phyloP scores from a whole-genome alignment of 2,113 vertebrate species.

The Equus quagga region DNA sequence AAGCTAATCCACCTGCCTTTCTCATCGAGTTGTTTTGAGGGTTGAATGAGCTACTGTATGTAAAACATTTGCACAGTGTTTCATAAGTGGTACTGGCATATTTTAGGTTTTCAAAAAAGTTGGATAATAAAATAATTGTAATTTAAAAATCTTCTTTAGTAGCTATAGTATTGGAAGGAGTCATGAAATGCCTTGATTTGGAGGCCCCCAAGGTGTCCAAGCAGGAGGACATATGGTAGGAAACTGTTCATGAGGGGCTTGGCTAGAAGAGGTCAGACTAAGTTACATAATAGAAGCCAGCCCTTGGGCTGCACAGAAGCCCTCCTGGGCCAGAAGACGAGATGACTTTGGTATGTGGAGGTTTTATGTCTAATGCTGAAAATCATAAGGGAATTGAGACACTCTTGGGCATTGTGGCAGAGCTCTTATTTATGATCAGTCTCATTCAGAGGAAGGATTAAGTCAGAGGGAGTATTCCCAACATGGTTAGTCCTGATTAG shows the following conservation, averaged over 20 bases:
- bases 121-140: background rate
- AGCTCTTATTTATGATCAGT: background rate
- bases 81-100: background rate
- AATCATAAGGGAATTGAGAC: background rate
- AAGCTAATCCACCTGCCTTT: background rate
- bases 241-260: background rate
- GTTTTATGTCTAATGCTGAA: slow-evolving; percentile 3
- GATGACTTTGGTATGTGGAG: background rate
- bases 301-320: background rate
- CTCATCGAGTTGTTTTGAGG: background rate
- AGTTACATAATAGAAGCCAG: background rate
- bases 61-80: background rate
- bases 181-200: background rate
- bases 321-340: background rate
- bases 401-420: background rate
- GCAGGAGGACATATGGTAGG: background rate
- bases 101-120: background rate
- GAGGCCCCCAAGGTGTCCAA: background rate
- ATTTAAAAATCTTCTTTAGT: background rate
- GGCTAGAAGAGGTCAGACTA: background rate
- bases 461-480: slow-evolving; percentile 6
- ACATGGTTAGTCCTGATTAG: background rate
- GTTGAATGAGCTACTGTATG: background rate
- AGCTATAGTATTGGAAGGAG: background rate
- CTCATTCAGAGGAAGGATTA: background rate